Conservation (phyloP, 2,797 vertebrate species). For the Coranthus polyacanthus region DNA sequence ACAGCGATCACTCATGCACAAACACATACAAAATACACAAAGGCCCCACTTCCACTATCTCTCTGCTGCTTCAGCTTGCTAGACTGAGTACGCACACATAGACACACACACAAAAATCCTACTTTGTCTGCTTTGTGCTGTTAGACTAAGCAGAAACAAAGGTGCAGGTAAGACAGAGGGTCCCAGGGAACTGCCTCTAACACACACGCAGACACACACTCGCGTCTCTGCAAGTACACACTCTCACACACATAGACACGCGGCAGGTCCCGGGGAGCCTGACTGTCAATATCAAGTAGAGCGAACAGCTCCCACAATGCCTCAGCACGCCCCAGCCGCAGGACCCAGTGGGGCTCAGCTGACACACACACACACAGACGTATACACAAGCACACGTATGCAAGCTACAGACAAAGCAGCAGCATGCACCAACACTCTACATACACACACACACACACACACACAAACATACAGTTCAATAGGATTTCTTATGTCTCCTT, state of each 20-base stretch:
- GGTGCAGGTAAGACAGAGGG: slow-evolving; percentile 81
- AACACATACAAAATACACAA: slow-evolving; percentile 78
- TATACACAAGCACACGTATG: slow-evolving; percentile 54
- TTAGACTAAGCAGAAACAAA: slow-evolving; percentile 84
- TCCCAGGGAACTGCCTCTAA: slow-evolving; percentile 73
- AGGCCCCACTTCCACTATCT: slow-evolving; percentile 70
- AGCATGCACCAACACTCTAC: slow-evolving; percentile 39
- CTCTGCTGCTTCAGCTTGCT: slow-evolving; percentile 59
- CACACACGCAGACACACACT: slow-evolving; percentile 43
- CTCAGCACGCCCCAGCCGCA: slow-evolving; percentile 77
- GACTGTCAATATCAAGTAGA: slow-evolving; percentile 85
- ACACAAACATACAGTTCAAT: slow-evolving; percentile 41
- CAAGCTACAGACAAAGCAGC: slow-evolving; percentile 38
- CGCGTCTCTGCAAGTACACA: slow-evolving; percentile 36
- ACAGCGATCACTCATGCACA: slow-evolving; percentile 79
- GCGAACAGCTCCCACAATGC: slow-evolving; percentile 81
- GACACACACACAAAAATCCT: slow-evolving; percentile 49
- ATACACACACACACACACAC: slow-evolving; percentile 27
- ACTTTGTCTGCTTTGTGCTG: slow-evolving; percentile 78
- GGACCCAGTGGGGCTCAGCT: slow-evolving; percentile 74
- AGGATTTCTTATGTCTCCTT: slow-evolving; percentile 26
- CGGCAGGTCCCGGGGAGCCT: slow-evolving; percentile 72
- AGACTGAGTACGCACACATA: slow-evolving; percentile 40
- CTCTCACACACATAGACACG: slow-evolving; percentile 58
- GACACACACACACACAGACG: slow-evolving; percentile 60